phyloP scores from a whole-genome alignment of 2,797 vertebrate species.

The Hemibagrus guttatus region DNA sequence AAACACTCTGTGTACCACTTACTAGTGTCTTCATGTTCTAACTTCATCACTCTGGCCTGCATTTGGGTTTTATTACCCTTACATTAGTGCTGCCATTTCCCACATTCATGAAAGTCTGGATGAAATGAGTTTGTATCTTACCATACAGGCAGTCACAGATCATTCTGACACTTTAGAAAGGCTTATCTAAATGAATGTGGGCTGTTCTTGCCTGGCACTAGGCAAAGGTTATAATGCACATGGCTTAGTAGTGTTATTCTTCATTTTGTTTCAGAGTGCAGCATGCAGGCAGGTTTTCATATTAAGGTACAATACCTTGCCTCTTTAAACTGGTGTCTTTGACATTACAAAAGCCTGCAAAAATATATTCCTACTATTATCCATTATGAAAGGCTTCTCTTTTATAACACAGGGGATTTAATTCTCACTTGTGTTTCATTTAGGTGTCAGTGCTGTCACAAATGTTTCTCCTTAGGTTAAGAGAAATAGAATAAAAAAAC shows the following conservation, averaged over 20 bases:
- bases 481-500: background rate
- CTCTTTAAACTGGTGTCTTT: constrained; percentile 39
- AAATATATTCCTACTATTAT: constrained; percentile 36
- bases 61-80: constrained; percentile 30
- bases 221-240: constrained; percentile 23
- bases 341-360: constrained; percentile 24
- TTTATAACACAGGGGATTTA: background rate
- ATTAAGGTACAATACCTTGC: constrained; percentile 33
- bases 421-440: background rate
- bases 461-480: background rate
- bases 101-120: constrained; percentile 13
- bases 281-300: constrained; percentile 34
- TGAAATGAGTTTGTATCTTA: constrained; percentile 19
- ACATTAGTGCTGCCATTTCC: constrained; percentile 20
- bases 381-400: constrained; percentile 8
- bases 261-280: constrained; percentile 20
- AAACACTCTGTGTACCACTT: constrained; percentile 8
- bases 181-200: constrained; percentile 35
- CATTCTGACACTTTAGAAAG: constrained; percentile 23
- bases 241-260: constrained; percentile 6
- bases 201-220: constrained; percentile 19
- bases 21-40: background rate
- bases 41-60: constrained; percentile 19
- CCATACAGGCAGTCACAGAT: constrained; percentile 7
- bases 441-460: background rate